Conservation (phyloP, 2,797 vertebrate genomes). For the Diplodus sargus region DNA sequence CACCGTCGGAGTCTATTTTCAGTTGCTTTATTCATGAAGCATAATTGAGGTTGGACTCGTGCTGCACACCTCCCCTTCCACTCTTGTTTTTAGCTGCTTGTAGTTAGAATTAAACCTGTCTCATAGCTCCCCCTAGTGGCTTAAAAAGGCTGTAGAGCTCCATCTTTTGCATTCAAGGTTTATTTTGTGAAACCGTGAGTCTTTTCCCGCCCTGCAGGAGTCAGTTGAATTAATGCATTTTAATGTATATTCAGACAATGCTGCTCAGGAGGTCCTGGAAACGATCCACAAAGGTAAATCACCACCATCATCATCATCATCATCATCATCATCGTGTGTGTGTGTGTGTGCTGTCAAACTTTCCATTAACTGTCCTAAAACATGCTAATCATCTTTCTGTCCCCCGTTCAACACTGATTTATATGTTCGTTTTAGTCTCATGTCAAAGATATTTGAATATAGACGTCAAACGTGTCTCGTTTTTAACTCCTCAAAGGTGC, state of each 20-base stretch:
- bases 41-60: slow-evolving; percentile 4
- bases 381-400: neutral
- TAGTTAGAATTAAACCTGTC: neutral
- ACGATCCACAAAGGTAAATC: slow-evolving; percentile 94
- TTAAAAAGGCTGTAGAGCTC: neutral
- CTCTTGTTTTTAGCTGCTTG: neutral
- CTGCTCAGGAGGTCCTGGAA: slow-evolving; percentile 97
- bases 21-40: slow-evolving; percentile 15
- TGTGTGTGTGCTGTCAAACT: slow-evolving; percentile 24
- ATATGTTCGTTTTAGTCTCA: neutral
- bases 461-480: neutral
- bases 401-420: neutral
- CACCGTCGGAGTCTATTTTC: neutral
- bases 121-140: slow-evolving; percentile 37
- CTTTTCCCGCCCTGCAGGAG: slow-evolving; percentile 11
- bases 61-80: neutral
- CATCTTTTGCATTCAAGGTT: neutral
- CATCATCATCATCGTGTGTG: neutral
- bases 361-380: slow-evolving; percentile 3
- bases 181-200: neutral
- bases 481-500: neutral
- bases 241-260: slow-evolving; percentile 89
- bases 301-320: slow-evolving; percentile 62
- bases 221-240: slow-evolving; percentile 85
- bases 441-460: neutral